phyloP scores from a whole-genome alignment of 37 sponge, comb jelly and placozoan species.

The Beroe forskalii region DNA sequence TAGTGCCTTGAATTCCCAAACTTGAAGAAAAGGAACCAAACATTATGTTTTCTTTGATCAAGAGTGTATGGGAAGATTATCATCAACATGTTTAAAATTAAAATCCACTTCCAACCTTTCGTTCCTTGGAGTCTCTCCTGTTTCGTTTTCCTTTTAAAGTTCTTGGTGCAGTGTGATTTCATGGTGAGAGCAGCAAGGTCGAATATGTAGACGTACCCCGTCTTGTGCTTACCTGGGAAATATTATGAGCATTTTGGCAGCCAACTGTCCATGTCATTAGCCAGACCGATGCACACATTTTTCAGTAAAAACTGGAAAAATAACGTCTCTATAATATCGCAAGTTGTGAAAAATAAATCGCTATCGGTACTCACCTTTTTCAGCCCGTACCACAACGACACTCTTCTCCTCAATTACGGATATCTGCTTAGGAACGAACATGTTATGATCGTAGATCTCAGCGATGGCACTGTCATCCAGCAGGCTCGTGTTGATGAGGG shows the following conservation, averaged over 20 bases:
- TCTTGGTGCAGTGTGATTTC: constrained; percentile 32
- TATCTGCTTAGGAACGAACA: constrained; percentile 53
- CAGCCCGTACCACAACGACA: constrained; percentile 19
- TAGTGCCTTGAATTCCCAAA: no score
- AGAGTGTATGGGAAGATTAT: no score
- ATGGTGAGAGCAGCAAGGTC: constrained; percentile 46
- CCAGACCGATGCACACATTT: no score
- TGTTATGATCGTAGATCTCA: constrained; percentile 42
- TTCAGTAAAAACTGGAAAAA: no score
- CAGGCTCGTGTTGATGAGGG: constrained; percentile 17
- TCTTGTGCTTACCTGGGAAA: constrained; percentile 45
- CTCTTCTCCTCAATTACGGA: constrained; percentile 30
- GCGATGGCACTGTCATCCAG: background rate
- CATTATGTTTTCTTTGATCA: no score
- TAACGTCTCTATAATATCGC: no score
- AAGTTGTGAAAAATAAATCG: no score
- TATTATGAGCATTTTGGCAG: no score
- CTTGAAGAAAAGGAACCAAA: no score
- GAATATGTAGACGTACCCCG: constrained; percentile 13
- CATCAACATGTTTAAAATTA: no score
- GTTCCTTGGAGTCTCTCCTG: constrained; percentile 42
- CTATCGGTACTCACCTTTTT: constrained; percentile 8
- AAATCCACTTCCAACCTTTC: background rate
- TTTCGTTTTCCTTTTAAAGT: constrained; percentile 38
- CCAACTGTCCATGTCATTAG: no score